phyloP scores from a whole-genome alignment of 2,888 invertebrate species.

The Pachydiplax longipennis region DNA sequence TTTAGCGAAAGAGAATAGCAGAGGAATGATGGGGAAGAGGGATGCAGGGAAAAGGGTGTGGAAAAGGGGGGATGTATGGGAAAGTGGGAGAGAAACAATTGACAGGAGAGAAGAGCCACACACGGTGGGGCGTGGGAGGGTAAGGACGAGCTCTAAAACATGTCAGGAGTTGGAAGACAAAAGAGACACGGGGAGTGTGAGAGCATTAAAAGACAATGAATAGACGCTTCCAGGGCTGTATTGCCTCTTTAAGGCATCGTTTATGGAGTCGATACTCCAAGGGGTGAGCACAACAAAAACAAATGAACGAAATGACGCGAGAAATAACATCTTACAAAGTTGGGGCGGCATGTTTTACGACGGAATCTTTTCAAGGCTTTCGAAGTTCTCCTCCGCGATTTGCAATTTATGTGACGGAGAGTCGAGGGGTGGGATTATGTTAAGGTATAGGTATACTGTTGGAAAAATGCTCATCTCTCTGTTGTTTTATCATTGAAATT shows the following conservation, averaged over 20 bases:
- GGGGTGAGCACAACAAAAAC: background rate
- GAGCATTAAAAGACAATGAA: background rate
- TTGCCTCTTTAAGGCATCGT: background rate
- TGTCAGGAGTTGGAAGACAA: constrained; percentile 4
- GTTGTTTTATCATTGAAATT: no score
- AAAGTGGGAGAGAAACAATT: background rate
- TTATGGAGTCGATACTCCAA: background rate
- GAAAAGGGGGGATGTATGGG: background rate
- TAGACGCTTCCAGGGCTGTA: background rate
- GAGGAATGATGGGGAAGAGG: background rate
- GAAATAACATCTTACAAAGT: background rate
- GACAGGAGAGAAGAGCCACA: constrained; percentile 10
- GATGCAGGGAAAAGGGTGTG: background rate
- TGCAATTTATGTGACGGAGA: background rate
- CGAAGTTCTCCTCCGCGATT: background rate
- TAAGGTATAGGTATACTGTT: no score
- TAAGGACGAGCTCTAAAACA: constrained; percentile 2
- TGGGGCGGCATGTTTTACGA: background rate
- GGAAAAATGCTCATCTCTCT: no score
- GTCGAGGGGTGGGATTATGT: no score
- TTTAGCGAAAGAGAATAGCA: background rate
- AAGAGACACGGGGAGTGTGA: background rate
- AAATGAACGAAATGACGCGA: background rate
- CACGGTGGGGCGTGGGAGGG: constrained; percentile 13
- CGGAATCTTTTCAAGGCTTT: background rate